Percentiles rank a stretch among this genome's conserved stretches.
Evolutionary conservation across 2,113 vertebrate genomes (phyloP).

Genomic region (Aphelocoma coerulescens): DNA sequence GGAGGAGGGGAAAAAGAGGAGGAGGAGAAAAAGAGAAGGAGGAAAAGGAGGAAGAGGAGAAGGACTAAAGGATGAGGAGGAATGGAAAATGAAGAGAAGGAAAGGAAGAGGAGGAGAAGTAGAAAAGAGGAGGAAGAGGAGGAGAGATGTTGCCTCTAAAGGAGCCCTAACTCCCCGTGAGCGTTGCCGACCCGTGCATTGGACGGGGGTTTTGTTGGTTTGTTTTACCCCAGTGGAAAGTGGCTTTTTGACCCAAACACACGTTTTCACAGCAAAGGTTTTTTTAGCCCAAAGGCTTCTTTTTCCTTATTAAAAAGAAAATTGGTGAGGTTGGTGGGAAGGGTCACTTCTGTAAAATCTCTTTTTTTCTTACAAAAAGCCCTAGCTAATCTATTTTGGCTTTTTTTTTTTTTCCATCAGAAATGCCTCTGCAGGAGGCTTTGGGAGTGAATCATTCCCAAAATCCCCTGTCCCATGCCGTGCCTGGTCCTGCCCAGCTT

Average conservation of each 20-base stretch:
- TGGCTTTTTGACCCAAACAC: neutral
- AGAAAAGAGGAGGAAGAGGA: neutral
- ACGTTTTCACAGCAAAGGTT: neutral
- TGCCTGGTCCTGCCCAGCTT: slow-evolving; percentile 21
- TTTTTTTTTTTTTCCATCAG: neutral
- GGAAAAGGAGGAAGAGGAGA: neutral
- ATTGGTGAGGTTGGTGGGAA: neutral
- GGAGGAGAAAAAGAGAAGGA: neutral
- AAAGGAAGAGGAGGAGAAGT: neutral
- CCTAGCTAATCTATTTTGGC: neutral
- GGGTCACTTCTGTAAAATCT: neutral
- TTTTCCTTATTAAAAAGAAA: neutral
- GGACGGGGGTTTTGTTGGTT: neutral
- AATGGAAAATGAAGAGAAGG: neutral
- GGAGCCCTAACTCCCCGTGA: rapidly evolving
- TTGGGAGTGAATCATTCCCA: neutral
- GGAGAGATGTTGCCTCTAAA: neutral
- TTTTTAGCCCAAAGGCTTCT: neutral
- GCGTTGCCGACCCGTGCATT: neutral
- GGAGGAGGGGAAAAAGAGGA: neutral
- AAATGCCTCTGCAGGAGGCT: neutral
- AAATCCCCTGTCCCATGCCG: neutral
- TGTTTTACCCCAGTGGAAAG: neutral
- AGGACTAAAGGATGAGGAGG: neutral
- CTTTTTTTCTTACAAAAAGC: neutral